Base-by-base conservation (phyloP, 2,797 vertebrate genomes). In the Arrhamphus sclerolepis region DNA sequence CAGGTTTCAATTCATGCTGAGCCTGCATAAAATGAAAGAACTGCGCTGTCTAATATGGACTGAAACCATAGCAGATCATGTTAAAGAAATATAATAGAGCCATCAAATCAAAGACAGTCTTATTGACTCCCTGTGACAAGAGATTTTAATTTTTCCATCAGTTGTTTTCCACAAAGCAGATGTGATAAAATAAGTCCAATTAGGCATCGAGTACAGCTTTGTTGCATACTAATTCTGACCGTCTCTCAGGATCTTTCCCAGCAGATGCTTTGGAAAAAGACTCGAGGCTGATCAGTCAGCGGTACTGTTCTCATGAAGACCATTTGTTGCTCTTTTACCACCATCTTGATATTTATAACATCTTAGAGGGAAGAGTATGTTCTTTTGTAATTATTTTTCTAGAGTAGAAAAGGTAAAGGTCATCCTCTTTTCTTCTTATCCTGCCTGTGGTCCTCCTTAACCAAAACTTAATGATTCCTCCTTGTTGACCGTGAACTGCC, bases 171-270 rank as follows among this genome's bases (percentile, higher is more conserved):
- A 70, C 49, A 56, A 74, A 57, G 66, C 76, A 72, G 78, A 70
- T 34, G 56, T 83, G 80, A 84, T 87, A 77, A 81, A 88, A 84
- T 84, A 66, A 75, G 83, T 82, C 80, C 75, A 87, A 84, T 90
- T 91, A 89, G 68, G 76, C 62, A 59, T 72, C 53, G 58, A 75
- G 62, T 70, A 60, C 59, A 64, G 46, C 75, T 76, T 62, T 42
- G 73, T 78, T 83, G 84, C 82, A 87, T 89, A 78, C 84, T 88
- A 87, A 91, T 88, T 79, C 50, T 5, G 46, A 24, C 22, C 1
- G 19, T 83, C 85, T 80, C 81, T 53, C 24, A 73, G 75, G 79
- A 71, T 55, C 39, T 34, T 46, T 68, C 55, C 56, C n/a, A 66
- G 56, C 76, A 82, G 80, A 77, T 87, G 75, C 72, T 65, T 53